These are phyloP conservation scores for Monopterus albus DNA, from an alignment of 2,113 vertebrate genomes.

Conservation along the genomic window DNA sequence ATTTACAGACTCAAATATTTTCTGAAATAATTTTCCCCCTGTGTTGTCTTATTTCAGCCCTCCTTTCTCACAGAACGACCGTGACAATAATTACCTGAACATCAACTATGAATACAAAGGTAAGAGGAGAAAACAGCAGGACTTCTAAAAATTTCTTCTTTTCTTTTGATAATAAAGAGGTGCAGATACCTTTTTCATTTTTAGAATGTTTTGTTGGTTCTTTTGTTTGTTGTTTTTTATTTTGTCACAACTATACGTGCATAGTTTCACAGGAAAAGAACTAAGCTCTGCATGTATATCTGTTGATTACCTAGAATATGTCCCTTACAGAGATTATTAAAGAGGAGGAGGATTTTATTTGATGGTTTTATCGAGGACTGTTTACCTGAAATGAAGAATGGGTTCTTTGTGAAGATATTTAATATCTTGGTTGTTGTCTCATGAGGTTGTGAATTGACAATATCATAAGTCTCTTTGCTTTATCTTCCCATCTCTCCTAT, in stretches of 20 bases:
- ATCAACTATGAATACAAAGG: slow-evolving; percentile 85
- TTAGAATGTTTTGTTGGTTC: not conserved
- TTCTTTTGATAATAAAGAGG: slow-evolving; percentile 6
- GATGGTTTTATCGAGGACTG: slow-evolving; percentile 14
- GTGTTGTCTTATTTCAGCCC: slow-evolving; percentile 75
- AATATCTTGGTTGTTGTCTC: slow-evolving; percentile 30
- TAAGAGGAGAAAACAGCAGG: slow-evolving; percentile 57
- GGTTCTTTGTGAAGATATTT: slow-evolving; percentile 1
- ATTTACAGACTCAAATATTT: slow-evolving; percentile 40
- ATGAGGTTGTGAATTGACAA: slow-evolving; percentile 28
- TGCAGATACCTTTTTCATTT: not conserved
- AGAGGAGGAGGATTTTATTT: slow-evolving; percentile 15
- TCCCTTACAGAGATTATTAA: slow-evolving; percentile 31
- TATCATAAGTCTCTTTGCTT: slow-evolving; percentile 24
- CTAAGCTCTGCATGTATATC: not conserved
- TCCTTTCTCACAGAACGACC: slow-evolving; percentile 83
- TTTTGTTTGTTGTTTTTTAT: not conserved
- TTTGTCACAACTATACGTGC: slow-evolving; percentile 18
- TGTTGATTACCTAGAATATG: slow-evolving; percentile 1
- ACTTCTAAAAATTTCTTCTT: slow-evolving; percentile 1
- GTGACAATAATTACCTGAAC: slow-evolving; percentile 86
- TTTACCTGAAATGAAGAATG: slow-evolving; percentile 30
- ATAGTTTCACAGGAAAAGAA: slow-evolving; percentile 18
- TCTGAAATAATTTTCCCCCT: not conserved
- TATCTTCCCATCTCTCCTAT: slow-evolving; percentile 5